phyloP scores from a whole-genome alignment of 2,888 invertebrate species.

The Leucophora obtusa region DNA sequence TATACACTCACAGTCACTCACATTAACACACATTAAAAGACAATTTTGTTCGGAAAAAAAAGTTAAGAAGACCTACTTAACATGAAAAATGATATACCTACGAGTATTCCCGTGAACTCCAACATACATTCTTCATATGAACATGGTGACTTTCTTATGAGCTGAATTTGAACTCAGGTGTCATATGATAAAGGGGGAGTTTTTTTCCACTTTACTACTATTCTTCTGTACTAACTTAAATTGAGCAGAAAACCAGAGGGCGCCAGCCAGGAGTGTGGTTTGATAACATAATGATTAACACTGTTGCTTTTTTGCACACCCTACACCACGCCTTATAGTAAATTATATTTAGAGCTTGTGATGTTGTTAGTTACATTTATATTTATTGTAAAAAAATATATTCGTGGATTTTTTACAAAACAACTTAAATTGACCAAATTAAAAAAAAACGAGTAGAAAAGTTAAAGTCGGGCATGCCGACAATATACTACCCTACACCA shows the following conservation, averaged over 20 bases:
- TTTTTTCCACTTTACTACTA: constrained; percentile 8
- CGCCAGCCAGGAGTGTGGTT: constrained; percentile 69
- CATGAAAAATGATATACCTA: constrained; percentile 61
- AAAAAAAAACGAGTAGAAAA: too few relatives aligned
- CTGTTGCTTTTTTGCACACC: constrained; percentile 45
- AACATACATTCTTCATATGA: constrained; percentile 1
- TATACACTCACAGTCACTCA: constrained; percentile 19
- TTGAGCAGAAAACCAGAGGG: constrained; percentile 78
- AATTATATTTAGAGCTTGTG: neutral
- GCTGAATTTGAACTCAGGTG: constrained; percentile 65
- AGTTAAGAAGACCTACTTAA: constrained; percentile 68
- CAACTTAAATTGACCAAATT: too few relatives aligned
- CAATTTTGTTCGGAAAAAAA: constrained; percentile 58
- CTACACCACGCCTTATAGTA: constrained; percentile 1
- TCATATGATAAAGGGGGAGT: constrained; percentile 55
- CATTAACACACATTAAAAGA: constrained; percentile 39
- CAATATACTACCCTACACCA: too few relatives aligned
- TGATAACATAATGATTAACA: constrained; percentile 41
- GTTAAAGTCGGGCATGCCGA: too few relatives aligned
- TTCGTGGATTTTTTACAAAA: too few relatives aligned
- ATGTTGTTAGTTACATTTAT: neutral
- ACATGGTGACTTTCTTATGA: constrained; percentile 28
- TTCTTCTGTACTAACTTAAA: constrained; percentile 67
- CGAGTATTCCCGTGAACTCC: constrained; percentile 55
- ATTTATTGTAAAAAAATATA: too few relatives aligned